Base-by-base conservation (phyloP, 2,888 invertebrate genomes). In the Drosophila subsilvestris region DNA sequence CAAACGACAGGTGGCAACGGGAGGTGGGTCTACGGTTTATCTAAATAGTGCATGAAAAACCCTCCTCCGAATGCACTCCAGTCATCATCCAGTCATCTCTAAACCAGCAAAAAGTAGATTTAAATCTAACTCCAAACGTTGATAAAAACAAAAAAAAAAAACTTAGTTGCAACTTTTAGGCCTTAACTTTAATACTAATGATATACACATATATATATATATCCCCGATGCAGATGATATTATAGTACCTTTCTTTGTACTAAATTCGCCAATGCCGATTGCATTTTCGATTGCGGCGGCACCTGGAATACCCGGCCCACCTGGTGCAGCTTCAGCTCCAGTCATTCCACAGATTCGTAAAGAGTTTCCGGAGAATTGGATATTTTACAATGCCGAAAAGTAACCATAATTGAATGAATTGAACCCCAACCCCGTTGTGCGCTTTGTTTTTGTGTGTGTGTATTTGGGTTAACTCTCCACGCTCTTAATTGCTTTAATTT, bases 291-390 rank as follows among this genome's bases (percentile, higher is more conserved):
- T 65, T n/a, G 54, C 54, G 54, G 42, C 22, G 7, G 3, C 29
- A 12, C n/a, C 42, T 47, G 65, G 43, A 49, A 20, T 44, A 12
- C 0, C 53, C 37, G 65, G 22, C 29, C 18, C 48, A 17, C 20
- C 27, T 1, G 1, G 25, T 2, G 9, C 27, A 27, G 12, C 7
- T 25, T 1, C 61, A n/a, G 25, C 25, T 17, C 10, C 22, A 6
- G 20, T n/a, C 37, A 7, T 2, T 32, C 27, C 54, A 22, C 67
- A 68, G 48, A 51, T 75, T 32, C 75, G 75, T 22, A 76, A 75
- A 63, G 71, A 75, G 32, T 75, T 75, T 51, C 71, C 72, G 12
- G 84, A 80, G 25, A 80, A 48, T 43, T 80, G 80, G 84, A 71
- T 80, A 51, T 80, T 78, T 49, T 57, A 68, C 42, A 25, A 74